These are phyloP conservation scores for Sturnus vulgaris DNA, from an alignment of 2,113 vertebrate species.

Conservation along the genomic window DNA sequence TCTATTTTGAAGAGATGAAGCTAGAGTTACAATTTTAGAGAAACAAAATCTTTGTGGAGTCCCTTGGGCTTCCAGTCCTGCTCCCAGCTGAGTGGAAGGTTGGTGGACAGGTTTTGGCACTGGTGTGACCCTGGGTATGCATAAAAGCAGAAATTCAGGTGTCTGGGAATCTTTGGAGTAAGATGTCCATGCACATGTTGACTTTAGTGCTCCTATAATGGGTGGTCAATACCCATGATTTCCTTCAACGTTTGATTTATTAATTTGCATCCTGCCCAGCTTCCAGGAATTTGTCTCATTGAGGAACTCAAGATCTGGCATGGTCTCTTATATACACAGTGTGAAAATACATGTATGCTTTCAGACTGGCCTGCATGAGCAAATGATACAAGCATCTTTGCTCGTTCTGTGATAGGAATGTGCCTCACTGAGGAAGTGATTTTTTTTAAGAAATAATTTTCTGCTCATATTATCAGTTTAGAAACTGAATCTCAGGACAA, in stretches of 20 bases:
- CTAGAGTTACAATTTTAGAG: background rate
- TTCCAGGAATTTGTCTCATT: background rate
- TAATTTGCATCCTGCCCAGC: background rate
- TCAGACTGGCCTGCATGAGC: background rate
- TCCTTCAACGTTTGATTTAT: background rate
- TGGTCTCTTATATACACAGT: accelerated
- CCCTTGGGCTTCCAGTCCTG: background rate
- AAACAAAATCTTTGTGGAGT: background rate
- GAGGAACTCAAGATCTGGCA: background rate
- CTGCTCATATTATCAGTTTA: background rate
- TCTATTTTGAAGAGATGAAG: background rate
- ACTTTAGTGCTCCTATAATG: background rate
- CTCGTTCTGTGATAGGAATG: background rate
- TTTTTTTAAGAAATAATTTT: background rate
- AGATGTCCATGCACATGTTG: background rate
- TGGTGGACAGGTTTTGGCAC: background rate
- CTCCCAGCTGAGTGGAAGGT: background rate
- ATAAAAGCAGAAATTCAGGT: background rate
- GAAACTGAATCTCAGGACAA: background rate
- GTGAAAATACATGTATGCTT: background rate
- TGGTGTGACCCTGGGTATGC: background rate
- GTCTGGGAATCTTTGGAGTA: background rate
- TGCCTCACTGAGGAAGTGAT: background rate
- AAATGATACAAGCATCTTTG: background rate
- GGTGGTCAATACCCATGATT: background rate